phyloP scores from a whole-genome alignment of 2,797 vertebrate genomes.

The Channa striata region DNA sequence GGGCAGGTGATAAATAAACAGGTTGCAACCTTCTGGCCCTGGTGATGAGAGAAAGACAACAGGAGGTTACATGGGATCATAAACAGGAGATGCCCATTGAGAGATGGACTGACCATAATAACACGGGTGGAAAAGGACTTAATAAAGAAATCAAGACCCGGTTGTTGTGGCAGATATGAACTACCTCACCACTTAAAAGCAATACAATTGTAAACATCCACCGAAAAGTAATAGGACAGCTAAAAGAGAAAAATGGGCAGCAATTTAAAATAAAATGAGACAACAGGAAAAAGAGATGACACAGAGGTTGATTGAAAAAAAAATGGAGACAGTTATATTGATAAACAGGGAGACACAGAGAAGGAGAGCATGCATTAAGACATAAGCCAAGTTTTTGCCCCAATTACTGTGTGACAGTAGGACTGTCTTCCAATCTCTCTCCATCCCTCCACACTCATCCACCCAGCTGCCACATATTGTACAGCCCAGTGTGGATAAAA shows the following conservation, averaged over 20 bases:
- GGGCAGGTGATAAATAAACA: slow-evolving; percentile 99
- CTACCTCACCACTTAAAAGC: not conserved
- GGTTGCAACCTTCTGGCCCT: slow-evolving; percentile 93
- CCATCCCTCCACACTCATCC: slow-evolving; percentile 73
- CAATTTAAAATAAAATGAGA: slow-evolving; percentile 20
- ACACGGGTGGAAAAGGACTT: slow-evolving; percentile 38
- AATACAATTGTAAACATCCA: slow-evolving; percentile 24
- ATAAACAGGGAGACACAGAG: slow-evolving; percentile 43
- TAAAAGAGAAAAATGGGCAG: slow-evolving; percentile 20
- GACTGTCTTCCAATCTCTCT: slow-evolving; percentile 76
- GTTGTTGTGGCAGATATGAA: slow-evolving; percentile 20
- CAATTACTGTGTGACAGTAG: slow-evolving; percentile 80
- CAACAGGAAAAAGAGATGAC: slow-evolving; percentile 19
- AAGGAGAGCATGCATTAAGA: slow-evolving; percentile 61
- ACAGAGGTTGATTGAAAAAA: slow-evolving; percentile 46
- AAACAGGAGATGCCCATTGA: slow-evolving; percentile 54
- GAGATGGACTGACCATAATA: slow-evolving; percentile 43
- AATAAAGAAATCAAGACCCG: slow-evolving; percentile 29
- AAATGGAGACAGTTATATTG: slow-evolving; percentile 48
- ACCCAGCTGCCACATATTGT: slow-evolving; percentile 76
- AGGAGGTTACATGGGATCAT: slow-evolving; percentile 58
- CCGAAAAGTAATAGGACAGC: slow-evolving; percentile 6
- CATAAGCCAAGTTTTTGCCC: slow-evolving; percentile 78
- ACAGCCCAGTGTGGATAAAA: slow-evolving; percentile 75
- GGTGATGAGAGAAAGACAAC: slow-evolving; percentile 68